Base-by-base conservation (phyloP, 2,797 vertebrate species). In the Acrossocheilus wenchowensis region DNA sequence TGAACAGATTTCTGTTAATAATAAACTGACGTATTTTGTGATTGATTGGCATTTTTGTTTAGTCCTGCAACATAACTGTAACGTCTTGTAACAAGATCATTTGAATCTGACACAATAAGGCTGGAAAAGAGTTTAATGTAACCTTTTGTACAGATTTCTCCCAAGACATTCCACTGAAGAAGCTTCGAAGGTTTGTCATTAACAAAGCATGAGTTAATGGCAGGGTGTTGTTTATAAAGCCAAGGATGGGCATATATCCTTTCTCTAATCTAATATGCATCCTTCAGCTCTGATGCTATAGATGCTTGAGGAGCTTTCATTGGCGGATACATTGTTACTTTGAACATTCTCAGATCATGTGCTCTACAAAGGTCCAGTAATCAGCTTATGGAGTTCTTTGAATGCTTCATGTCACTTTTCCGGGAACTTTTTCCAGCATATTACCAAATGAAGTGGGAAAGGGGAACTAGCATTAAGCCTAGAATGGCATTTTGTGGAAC, bases 391-490 rank as follows among this genome's bases (percentile, higher is more conserved):
- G 69, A 90, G 91, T 92, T 91, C 92, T 75, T 86, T 83, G 83
- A 89, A 92, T 91, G 84, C 89, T 92, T 89, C 83, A 86, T 89
- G 89, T 91, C 90, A 92, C 86, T 87, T 90, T 90, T 86, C 74
- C 50, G 50, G 68, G 81, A 91, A 85, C 80, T 78, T 87, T 90
- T 89, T 88, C 81, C 69, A 87, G 43, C 83, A 72, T 43, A 41
- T 84, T 83, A 78, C 68, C 85, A 86, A 90, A 45, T 64, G 87
- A 82, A 85, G 86, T 87, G 89, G 87, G 83, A 90, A 89, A 89
- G 26, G 11, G 71, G 50, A 64, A 66, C 2, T 43, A 69, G 78
- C 72, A 71, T 87, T 83, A 80, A 64, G 60, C 45, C 64, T 8
- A 82, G 54, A 86, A 85, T 85, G 62, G 43, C 34, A 81, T 86